These are phyloP conservation scores for Enteromius trimaculatus DNA, from an alignment of 2,797 vertebrate species.

Conservation along the genomic window DNA sequence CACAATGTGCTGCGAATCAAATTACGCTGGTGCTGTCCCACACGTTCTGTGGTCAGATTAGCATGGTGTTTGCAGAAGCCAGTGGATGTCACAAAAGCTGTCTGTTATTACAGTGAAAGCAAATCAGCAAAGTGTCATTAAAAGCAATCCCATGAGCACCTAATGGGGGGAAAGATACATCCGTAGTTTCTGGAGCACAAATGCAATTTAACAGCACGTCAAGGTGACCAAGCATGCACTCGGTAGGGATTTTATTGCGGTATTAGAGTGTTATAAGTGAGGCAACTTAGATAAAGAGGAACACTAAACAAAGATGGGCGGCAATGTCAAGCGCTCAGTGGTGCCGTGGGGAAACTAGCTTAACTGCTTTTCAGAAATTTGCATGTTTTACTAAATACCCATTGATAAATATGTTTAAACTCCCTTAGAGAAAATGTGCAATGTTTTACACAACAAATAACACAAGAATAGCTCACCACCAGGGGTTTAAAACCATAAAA, in stretches of 20 bases:
- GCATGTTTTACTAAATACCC: conserved; percentile 29
- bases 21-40: conserved; percentile 41
- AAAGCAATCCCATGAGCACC: conserved; percentile 40
- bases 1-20: conserved; percentile 49
- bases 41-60: conserved; percentile 40
- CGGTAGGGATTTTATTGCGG: conserved; percentile 35
- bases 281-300: conserved; percentile 33
- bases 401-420: conserved; percentile 35
- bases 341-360: conserved; percentile 17
- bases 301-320: conserved; percentile 23
- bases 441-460: conserved; percentile 13
- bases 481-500: conserved; percentile 18
- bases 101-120: conserved; percentile 39
- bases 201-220: conserved; percentile 39
- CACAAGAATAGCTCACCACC: conserved; percentile 14
- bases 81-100: conserved; percentile 28
- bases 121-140: conserved; percentile 50
- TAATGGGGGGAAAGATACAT: conserved; percentile 39
- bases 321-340: conserved; percentile 25
- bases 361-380: conserved; percentile 15
- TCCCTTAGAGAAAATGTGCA: conserved; percentile 3
- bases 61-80: conserved; percentile 45
- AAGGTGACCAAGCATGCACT: conserved; percentile 39
- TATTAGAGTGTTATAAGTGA: conserved; percentile 19
- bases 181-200: conserved; percentile 26